Evolutionary conservation across 1,140 invertebrate species (phyloP).

Genomic region (Orius insidiosus): DNA sequence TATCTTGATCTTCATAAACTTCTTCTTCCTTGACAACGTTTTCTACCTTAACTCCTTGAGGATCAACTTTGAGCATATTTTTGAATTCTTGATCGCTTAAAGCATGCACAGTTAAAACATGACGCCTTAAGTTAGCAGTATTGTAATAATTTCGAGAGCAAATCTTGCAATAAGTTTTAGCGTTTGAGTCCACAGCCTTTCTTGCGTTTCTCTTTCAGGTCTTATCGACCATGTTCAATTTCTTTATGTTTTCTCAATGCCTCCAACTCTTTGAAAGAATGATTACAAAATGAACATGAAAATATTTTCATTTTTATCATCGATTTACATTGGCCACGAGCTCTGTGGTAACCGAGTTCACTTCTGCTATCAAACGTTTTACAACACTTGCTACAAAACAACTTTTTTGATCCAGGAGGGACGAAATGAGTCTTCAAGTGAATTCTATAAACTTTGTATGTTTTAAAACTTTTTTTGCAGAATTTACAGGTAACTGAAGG

Average conservation of each 20-base stretch:
- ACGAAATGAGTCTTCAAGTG: constrained; percentile 8
- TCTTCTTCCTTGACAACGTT: too few relatives aligned
- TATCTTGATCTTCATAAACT: too few relatives aligned
- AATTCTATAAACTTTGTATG: neutral
- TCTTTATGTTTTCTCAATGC: neutral
- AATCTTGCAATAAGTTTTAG: too few relatives aligned
- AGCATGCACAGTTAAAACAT: too few relatives aligned
- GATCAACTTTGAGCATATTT: too few relatives aligned
- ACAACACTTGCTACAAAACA: constrained; percentile 1
- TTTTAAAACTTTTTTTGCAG: constrained; percentile 4
- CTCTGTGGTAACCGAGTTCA: neutral
- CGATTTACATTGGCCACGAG: neutral
- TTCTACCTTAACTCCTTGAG: too few relatives aligned
- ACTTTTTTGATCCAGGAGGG: constrained; percentile 1
- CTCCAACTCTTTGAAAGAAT: neutral
- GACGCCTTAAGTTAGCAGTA: too few relatives aligned
- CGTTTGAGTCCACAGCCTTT: too few relatives aligned
- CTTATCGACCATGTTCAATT: too few relatives aligned
- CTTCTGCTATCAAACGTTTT: constrained; percentile 4
- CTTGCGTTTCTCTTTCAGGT: too few relatives aligned
- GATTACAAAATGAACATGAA: constrained; percentile 1
- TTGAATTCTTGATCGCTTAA: too few relatives aligned
- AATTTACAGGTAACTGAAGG: constrained; percentile 1
- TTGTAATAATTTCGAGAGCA: too few relatives aligned
- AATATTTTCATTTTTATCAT: neutral